Base-by-base conservation (phyloP, 2,797 vertebrate species). In the Rachycentron canadum region DNA sequence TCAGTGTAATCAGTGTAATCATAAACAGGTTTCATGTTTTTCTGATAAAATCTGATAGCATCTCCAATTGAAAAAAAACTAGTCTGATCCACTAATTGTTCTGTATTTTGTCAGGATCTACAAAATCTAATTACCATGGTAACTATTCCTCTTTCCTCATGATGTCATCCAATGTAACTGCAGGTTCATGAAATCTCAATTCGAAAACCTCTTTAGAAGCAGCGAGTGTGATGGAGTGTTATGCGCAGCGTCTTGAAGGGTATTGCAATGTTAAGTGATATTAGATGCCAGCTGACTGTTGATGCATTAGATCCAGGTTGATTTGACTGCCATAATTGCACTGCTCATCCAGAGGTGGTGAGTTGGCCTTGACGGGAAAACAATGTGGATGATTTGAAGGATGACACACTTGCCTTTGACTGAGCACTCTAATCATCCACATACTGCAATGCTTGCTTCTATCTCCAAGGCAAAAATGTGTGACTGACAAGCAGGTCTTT, bases 201-300 rank as follows among this genome's bases (percentile, higher is more conserved):
- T 69, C 58, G 59, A 82, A 79, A 19, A 13, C 52, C 43, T 19
- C 19, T 36, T 50, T 65, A 32, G 53, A 66, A 69, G 67, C 50
- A 25, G 6, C 57, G 60, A 56, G 32, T 17, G 19, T 66, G 77
- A 80, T 74, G 34, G 53, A 76, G 43, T 45, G 36, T 65, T 52
- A 41, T 63, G 60, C 19, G 34, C 32, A 30, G 53, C 23, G 3
- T 68, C 21, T 69, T 83, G 74, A 90, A 91, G 85, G 88, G 73
- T 75, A 76, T 32, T n/a, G 52, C 91, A 92, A 84, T 75, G 86
- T 88, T 90, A 89, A 91, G 84, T 86, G 85, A 81, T 83, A 88
- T 88, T 85, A 86, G 76, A 85, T 71, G 72, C 71, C 67, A 50
- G 69, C 56, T 74, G 79, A 79, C 77, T 81, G 63, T 69, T 80